Conservation (phyloP, 2,797 vertebrate species). For the Potorous gilbertii region DNA sequence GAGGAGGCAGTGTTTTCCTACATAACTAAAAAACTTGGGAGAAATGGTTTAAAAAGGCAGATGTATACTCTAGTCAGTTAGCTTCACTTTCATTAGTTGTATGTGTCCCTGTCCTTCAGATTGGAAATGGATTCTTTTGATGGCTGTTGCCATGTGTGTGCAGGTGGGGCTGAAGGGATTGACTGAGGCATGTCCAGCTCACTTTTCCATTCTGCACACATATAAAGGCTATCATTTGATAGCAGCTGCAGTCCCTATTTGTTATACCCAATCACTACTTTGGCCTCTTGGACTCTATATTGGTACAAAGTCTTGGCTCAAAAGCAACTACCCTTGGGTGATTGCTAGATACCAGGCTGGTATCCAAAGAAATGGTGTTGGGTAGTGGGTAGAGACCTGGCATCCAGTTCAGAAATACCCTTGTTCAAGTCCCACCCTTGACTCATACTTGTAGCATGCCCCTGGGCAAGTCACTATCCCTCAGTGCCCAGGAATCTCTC, state of each 20-base stretch:
- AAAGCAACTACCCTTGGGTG: neutral
- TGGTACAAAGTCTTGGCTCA: neutral
- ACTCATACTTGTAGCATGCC: neutral
- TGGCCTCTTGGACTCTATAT: neutral
- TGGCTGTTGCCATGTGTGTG: neutral
- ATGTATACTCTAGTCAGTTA: constrained; percentile 52
- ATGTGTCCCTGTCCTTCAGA: neutral
- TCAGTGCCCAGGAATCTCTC: neutral
- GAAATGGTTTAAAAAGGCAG: neutral
- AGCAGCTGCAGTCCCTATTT: neutral
- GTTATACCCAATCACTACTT: neutral
- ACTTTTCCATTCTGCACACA: neutral
- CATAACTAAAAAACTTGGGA: neutral
- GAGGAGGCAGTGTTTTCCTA: constrained; percentile 61
- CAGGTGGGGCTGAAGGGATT: neutral
- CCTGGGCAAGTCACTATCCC: neutral
- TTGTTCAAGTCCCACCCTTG: neutral
- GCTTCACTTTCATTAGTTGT: constrained; percentile 43
- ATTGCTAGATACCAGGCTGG: neutral
- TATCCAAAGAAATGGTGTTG: neutral
- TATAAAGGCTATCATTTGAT: neutral
- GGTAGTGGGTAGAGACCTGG: neutral
- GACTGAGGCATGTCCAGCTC: neutral
- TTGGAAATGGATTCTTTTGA: constrained; percentile 44
- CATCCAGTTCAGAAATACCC: neutral